Evolutionary conservation across 2,888 invertebrate genomes (phyloP).

Genomic region (Steinernema hermaphroditum): DNA sequence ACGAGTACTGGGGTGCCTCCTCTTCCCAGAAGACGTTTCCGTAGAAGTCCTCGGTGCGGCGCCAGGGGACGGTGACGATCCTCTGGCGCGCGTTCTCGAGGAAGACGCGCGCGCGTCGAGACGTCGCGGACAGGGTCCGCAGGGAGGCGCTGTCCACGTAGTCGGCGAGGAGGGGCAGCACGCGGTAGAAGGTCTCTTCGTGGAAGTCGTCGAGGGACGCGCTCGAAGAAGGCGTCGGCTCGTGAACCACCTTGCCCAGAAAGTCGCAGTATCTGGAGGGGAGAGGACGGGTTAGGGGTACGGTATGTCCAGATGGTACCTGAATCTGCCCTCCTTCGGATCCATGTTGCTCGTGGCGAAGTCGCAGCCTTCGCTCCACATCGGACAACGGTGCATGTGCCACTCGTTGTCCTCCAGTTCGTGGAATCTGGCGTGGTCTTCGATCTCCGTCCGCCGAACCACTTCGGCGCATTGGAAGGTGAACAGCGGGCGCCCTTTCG

Average conservation of each 20-base stretch:
- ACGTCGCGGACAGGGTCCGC: constrained; percentile 30
- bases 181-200: constrained; percentile 4
- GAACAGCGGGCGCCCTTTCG: constrained; percentile 28
- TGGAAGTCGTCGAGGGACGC: constrained; percentile 4
- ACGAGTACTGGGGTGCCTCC: background rate
- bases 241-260: constrained; percentile 33
- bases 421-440: constrained; percentile 38
- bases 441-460: constrained; percentile 38
- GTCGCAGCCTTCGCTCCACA: constrained; percentile 35
- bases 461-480: constrained; percentile 34
- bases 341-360: constrained; percentile 27
- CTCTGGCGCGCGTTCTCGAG: background rate
- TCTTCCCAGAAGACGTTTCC: constrained; percentile 27
- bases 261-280: constrained; percentile 34
- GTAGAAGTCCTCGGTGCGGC: constrained; percentile 8
- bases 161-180: constrained; percentile 2
- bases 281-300: background rate
- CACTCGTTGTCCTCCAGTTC: constrained; percentile 31
- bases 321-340: background rate
- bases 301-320: background rate
- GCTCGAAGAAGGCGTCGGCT: constrained; percentile 29
- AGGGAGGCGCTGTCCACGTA: constrained; percentile 39
- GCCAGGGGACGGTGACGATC: constrained; percentile 5
- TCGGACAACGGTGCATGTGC: constrained; percentile 40
- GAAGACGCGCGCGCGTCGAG: constrained; percentile 19